These are phyloP conservation scores for Luehdorfia chinensis DNA, from an alignment of 1,140 invertebrate species.

Conservation along the genomic window DNA sequence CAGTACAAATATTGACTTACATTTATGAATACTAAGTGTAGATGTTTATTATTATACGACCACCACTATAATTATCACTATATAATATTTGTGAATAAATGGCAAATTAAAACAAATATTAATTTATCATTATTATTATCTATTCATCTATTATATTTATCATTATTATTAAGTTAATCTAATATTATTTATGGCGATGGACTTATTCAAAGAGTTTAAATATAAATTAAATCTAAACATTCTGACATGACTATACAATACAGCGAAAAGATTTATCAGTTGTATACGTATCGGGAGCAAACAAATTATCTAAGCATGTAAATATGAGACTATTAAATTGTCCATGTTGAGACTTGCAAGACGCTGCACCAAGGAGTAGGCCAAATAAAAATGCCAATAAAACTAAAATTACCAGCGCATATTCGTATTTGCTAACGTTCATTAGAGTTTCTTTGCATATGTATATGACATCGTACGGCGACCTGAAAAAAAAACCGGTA, in stretches of 20 bases:
- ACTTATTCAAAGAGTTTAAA: too few species aligned
- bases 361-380: slow-evolving; percentile 49
- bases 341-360: slow-evolving; percentile 48
- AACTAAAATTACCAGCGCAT: slow-evolving; percentile 28
- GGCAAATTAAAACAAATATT: too few species aligned
- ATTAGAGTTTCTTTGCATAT: slow-evolving; percentile 39
- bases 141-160: too few species aligned
- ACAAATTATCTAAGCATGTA: slow-evolving; percentile 54
- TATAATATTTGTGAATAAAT: too few species aligned
- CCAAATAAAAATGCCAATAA: slow-evolving; percentile 39
- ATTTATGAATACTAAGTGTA: too few species aligned
- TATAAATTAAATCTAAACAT: too few species aligned
- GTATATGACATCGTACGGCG: slow-evolving; percentile 42
- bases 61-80: too few species aligned
- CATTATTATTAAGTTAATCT: too few species aligned
- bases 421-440: slow-evolving; percentile 40
- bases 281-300: slow-evolving; percentile 36
- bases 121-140: too few species aligned
- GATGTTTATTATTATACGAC: too few species aligned
- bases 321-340: slow-evolving; percentile 57
- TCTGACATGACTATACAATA: neutral
- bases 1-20: too few species aligned
- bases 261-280: slow-evolving; percentile 16
- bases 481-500: slow-evolving; percentile 50
- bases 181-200: too few species aligned